These are phyloP conservation scores for Pseudomugil tenellus DNA, from an alignment of 2,797 vertebrate genomes.

Conservation along the genomic window DNA sequence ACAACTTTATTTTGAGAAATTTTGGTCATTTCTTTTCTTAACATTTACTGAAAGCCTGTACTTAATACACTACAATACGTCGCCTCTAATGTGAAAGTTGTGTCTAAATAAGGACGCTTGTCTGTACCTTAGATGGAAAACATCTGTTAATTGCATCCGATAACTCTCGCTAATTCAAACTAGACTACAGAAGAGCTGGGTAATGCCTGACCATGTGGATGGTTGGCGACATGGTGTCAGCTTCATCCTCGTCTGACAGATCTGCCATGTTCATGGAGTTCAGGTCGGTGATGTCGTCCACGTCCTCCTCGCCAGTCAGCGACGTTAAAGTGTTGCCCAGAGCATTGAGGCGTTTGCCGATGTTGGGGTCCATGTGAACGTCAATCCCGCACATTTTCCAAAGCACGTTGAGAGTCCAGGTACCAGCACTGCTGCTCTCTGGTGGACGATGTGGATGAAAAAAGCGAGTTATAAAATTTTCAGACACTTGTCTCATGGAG, in stretches of 20 bases:
- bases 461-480: constrained; percentile 28
- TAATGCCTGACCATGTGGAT: constrained; percentile 87
- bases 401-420: constrained; percentile 97
- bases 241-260: constrained; percentile 95
- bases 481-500: constrained; percentile 14
- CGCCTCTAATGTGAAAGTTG: not conserved
- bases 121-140: not conserved
- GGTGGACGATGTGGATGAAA: constrained; percentile 18
- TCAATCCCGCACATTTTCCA: constrained; percentile 99
- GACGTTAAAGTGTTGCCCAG: constrained; percentile 97
- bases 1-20: not conserved
- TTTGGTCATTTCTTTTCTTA: no score
- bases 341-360: constrained; percentile 95
- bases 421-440: constrained; percentile 98
- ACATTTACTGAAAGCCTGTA: no score
- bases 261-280: constrained; percentile 93
- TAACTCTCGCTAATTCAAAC: rapidly evolving
- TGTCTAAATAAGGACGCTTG: not conserved
- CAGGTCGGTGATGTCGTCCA: constrained; percentile 93
- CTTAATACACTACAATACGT: not conserved
- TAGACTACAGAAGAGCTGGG: not conserved
- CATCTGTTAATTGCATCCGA: not conserved
- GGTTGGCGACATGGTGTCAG: constrained; percentile 92
- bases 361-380: constrained; percentile 99
- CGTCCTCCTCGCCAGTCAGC: constrained; percentile 94